These are phyloP conservation scores for Lampropteryx suffumata DNA, from an alignment of 2,888 invertebrate species.

Conservation along the genomic window DNA sequence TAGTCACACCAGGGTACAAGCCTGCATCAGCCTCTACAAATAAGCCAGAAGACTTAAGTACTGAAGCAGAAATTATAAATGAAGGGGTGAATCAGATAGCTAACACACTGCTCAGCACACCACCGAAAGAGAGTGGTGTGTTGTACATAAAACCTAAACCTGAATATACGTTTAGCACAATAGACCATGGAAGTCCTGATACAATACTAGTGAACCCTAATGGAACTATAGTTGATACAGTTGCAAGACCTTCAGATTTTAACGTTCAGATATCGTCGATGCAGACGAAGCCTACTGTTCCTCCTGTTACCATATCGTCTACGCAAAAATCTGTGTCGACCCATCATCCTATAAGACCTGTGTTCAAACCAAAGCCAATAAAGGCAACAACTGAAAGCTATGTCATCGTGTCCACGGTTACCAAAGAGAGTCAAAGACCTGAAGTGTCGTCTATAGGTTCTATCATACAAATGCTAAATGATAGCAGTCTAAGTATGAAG, in stretches of 20 bases:
- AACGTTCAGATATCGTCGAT: constrained; percentile 73
- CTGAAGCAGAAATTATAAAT: constrained; percentile 79
- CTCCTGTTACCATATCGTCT: constrained; percentile 56
- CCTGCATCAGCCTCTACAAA: constrained; percentile 57
- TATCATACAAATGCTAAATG: constrained; percentile 86
- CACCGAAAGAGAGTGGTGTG: constrained; percentile 67
- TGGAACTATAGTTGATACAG: constrained; percentile 80
- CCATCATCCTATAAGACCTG: constrained; percentile 74
- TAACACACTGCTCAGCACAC: constrained; percentile 71
- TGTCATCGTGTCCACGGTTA: constrained; percentile 81
- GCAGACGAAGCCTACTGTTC: constrained; percentile 73
- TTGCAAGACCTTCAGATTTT: constrained; percentile 77
- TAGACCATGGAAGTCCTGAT: constrained; percentile 84
- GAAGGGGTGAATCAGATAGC: constrained; percentile 83
- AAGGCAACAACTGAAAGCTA: constrained; percentile 74
- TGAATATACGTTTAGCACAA: constrained; percentile 80
- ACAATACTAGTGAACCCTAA: constrained; percentile 84
- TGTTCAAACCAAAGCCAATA: constrained; percentile 80
- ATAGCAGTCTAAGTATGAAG: constrained; percentile 67
- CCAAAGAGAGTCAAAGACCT: constrained; percentile 70
- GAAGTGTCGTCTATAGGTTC: constrained; percentile 78
- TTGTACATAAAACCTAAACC: constrained; percentile 60
- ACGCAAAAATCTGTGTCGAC: constrained; percentile 65
- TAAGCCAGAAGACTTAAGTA: constrained; percentile 54
- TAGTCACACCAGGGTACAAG: constrained; percentile 73